Percentiles rank a stretch among this genome's conserved stretches.
phyloP scores from a whole-genome alignment of 2,888 invertebrate species.

The Mythimna lalbum region DNA sequence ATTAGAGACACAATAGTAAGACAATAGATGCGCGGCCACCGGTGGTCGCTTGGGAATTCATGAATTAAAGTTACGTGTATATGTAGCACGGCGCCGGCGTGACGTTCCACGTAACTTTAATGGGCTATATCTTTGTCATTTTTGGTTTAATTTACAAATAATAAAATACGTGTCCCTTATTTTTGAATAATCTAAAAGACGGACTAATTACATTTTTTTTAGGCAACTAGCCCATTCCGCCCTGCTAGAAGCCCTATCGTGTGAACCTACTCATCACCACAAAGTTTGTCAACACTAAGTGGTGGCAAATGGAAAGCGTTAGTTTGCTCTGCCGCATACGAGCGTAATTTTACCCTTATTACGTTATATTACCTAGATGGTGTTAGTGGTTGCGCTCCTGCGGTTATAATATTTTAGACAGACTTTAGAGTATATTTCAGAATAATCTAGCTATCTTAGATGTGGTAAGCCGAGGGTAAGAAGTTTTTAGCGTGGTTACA shows the following conservation, averaged over 20 bases:
- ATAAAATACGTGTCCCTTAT: too few species aligned
- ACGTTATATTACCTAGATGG: slow-evolving; percentile 41
- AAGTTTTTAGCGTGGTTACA: not conserved
- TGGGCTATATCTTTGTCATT: too few species aligned
- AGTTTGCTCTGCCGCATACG: slow-evolving; percentile 42
- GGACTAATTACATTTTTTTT: too few species aligned
- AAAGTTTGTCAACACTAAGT: slow-evolving; percentile 60
- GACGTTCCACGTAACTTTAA: too few species aligned
- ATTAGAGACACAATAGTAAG: too few species aligned
- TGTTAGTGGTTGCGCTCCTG: slow-evolving; percentile 36
- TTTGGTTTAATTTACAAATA: too few species aligned
- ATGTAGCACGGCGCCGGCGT: too few species aligned
- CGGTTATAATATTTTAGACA: slow-evolving; percentile 30
- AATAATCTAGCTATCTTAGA: slow-evolving; percentile 10
- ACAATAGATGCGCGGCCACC: too few species aligned
- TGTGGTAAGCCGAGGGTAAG: not conserved
- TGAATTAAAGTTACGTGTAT: too few species aligned
- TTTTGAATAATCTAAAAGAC: too few species aligned
- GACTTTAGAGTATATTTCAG: slow-evolving; percentile 19
- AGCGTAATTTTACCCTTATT: slow-evolving; percentile 47
- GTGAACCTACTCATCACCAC: slow-evolving; percentile 45
- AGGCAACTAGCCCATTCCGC: too few species aligned
- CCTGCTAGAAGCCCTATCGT: slow-evolving; percentile 34
- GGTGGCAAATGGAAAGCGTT: slow-evolving; percentile 55
- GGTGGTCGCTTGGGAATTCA: too few species aligned